phyloP scores from a whole-genome alignment of 2,113 vertebrate genomes.

The Strigops habroptila region DNA sequence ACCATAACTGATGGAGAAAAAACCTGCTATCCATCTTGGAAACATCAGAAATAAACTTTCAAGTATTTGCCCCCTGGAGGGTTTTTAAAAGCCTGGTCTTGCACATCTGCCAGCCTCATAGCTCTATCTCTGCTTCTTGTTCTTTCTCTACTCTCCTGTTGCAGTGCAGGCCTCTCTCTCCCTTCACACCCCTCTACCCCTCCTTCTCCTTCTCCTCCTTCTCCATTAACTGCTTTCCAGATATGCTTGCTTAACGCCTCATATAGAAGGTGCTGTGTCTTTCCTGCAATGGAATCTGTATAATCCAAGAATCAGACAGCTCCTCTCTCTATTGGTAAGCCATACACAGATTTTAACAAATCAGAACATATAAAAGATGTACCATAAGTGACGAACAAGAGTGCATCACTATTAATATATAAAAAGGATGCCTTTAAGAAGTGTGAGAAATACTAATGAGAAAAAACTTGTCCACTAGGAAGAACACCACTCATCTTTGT shows the following conservation, averaged over 20 bases:
- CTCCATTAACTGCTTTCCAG: background rate
- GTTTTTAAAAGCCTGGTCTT: background rate
- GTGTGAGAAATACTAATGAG: background rate
- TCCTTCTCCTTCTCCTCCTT: background rate
- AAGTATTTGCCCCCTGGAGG: background rate
- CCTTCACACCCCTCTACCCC: background rate
- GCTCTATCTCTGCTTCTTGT: background rate
- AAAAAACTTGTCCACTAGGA: background rate
- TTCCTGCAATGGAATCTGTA: background rate
- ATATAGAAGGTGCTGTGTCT: background rate
- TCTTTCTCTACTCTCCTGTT: background rate
- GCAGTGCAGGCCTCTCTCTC: background rate
- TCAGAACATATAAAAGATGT: background rate
- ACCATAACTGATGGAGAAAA: background rate
- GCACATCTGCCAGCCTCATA: background rate
- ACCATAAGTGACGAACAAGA: background rate
- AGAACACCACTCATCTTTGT: background rate
- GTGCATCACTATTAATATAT: background rate
- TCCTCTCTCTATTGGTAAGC: background rate
- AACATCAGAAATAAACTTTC: conserved; percentile 17
- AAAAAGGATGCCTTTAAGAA: background rate
- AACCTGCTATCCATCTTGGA: background rate
- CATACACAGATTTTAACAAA: background rate
- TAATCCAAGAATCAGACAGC: background rate
- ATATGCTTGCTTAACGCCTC: background rate